Evolutionary conservation across 92 coral and sea anemone species (phyloP).

Genomic region (Desmophyllum pertusum): DNA sequence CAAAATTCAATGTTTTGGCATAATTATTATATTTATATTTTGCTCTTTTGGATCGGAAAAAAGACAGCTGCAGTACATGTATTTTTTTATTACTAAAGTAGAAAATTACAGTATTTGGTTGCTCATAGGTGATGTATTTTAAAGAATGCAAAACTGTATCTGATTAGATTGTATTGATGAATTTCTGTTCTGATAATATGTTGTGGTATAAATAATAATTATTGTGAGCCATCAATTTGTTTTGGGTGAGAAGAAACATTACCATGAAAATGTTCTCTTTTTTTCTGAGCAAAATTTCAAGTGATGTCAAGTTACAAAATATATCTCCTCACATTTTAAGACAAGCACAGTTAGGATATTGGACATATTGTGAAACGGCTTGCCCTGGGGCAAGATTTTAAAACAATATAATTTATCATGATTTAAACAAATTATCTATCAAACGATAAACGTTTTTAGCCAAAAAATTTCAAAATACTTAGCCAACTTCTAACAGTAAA

Average conservation of each 20-base stretch:
- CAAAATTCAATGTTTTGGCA: no score
- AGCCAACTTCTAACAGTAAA: neutral
- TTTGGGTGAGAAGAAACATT: neutral
- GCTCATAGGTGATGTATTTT: no score
- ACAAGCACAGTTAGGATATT: no score
- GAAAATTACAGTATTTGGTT: no score
- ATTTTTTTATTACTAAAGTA: no score
- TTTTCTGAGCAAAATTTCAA: neutral
- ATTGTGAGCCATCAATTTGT: neutral
- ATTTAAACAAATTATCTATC: neutral
- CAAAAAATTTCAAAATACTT: neutral
- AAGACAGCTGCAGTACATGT: no score
- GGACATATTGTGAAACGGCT: neutral
- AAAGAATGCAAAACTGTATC: neutral
- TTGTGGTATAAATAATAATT: neutral
- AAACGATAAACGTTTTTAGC: neutral
- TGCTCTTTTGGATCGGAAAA: no score
- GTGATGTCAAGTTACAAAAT: neutral
- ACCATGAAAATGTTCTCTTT: neutral
- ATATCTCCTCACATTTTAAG: neutral
- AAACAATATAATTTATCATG: neutral
- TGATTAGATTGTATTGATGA: neutral
- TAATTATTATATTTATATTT: no score
- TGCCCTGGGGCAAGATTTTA: neutral
- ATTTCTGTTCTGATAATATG: no score